Conservation (phyloP, 2,113 vertebrate species). For the Ramphastos sulfuratus region DNA sequence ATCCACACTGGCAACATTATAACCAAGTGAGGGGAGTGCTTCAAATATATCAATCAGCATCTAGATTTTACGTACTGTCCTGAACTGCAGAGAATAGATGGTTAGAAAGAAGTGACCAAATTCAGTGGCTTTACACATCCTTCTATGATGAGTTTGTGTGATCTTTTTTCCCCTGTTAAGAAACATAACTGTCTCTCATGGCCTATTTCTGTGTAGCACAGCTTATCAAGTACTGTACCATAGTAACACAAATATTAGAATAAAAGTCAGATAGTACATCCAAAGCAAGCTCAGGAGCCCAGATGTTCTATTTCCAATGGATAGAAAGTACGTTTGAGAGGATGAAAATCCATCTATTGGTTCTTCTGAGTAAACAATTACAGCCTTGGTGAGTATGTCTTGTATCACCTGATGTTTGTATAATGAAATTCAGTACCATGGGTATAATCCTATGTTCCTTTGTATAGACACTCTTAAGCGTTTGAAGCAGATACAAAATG, state of each 20-base stretch:
- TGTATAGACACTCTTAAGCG: neutral
- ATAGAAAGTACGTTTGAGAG: neutral
- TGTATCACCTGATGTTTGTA: neutral
- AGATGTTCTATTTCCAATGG: neutral
- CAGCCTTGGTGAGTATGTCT: neutral
- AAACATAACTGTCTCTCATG: neutral
- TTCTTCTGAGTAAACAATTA: constrained; percentile 24
- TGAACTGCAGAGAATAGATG: neutral
- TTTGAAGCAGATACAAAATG: neutral
- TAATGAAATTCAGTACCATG: neutral
- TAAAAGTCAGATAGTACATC: neutral
- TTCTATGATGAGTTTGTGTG: neutral
- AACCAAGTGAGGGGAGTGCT: neutral
- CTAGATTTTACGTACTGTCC: neutral
- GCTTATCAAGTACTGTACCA: neutral
- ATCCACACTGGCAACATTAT: neutral
- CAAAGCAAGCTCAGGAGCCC: neutral
- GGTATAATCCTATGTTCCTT: neutral
- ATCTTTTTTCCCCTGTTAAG: neutral
- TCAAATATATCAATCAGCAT: neutral
- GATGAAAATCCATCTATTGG: neutral
- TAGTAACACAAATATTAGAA: neutral
- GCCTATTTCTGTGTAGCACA: neutral
- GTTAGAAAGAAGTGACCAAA: neutral
- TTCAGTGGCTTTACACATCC: neutral